Evolutionary conservation across 2,113 vertebrate genomes (phyloP).

Genomic region (Noturus placidus): DNA sequence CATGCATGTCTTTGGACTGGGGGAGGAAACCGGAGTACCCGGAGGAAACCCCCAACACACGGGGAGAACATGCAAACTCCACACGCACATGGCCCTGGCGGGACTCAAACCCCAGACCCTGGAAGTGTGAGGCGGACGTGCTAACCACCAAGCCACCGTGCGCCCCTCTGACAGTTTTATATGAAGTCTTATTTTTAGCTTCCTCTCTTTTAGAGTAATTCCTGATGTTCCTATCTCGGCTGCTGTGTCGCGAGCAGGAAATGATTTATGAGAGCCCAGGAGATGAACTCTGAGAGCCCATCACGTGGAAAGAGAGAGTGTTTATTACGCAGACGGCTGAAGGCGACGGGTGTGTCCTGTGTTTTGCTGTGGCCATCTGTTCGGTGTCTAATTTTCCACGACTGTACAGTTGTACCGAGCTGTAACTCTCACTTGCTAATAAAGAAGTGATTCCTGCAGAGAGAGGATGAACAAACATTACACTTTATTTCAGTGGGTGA

Average conservation of each 20-base stretch:
- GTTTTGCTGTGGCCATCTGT: not conserved
- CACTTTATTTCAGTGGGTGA: not conserved
- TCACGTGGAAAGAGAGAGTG: not conserved
- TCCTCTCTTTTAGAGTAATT: not conserved
- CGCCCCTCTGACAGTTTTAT: not conserved
- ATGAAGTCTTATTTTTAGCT: not conserved
- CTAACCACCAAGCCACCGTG: too few species aligned
- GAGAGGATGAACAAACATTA: not conserved
- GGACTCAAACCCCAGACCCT: too few species aligned
- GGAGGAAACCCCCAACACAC: too few species aligned
- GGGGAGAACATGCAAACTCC: too few species aligned
- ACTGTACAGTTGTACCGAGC: not conserved
- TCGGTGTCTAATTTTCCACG: not conserved
- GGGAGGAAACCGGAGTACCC: too few species aligned
- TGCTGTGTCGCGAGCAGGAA: not conserved
- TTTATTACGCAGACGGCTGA: not conserved
- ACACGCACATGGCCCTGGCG: too few species aligned
- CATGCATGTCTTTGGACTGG: too few species aligned
- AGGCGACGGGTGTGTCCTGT: conserved; percentile 10
- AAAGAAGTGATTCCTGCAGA: not conserved
- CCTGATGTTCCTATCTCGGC: not conserved
- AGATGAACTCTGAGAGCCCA: not conserved
- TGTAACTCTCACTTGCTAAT: not conserved
- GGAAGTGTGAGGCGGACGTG: too few species aligned
- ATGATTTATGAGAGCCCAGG: conserved; percentile 4